Evolutionary conservation across 2,113 vertebrate species (phyloP), one percentile per base, ranked within the genome.

Genomic region (Chrysemys picta): DNA sequence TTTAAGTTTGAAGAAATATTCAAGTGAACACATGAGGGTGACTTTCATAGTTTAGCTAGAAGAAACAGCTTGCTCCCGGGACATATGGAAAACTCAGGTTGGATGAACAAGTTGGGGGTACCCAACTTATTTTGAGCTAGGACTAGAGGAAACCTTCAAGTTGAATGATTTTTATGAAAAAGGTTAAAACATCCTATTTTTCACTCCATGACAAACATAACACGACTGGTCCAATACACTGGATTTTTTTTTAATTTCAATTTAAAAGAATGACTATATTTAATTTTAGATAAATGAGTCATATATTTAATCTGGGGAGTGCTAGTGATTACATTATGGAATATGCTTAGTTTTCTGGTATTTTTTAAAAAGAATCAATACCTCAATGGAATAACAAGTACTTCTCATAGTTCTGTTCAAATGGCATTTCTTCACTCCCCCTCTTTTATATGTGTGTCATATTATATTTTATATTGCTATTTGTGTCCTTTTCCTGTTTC

Each of bases 401-500:
- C 8, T 1, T 4, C 35, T 11, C 2, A 49, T 76, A 45, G 85
- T 88, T 91, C 50, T 94, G 82, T 53, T 83, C 11, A 29, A 49
- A 14, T 88, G 25, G 1, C 29, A 81, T 38, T 56, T 27, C 16
- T 92, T 89, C 8, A 90, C 91, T 89, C 4, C 1, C 10, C 5
- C 10, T 59, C 2, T 75, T 92, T 92, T 91, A 17, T 3, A 53
- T 0, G 0, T 42, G 42, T 81, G 10, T 50, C 25, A 6, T 56
- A 10, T 57, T 82, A 76, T 88, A 62, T 8, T 89, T 90, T 24
- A 78, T 93, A 80, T 91, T 91, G 25, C 54, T 93, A 57, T 78
- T 93, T 96, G 88, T n/a, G 35, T 56, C 24, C 76, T 83, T 72
- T 87, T 14, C 8, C 1, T 89, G 16, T 88, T 93, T 93, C 81